Evolutionary conservation across 2,797 vertebrate species (phyloP), one percentile per base, ranked within the genome.

Genomic region (Gymnopithys bicolor): DNA sequence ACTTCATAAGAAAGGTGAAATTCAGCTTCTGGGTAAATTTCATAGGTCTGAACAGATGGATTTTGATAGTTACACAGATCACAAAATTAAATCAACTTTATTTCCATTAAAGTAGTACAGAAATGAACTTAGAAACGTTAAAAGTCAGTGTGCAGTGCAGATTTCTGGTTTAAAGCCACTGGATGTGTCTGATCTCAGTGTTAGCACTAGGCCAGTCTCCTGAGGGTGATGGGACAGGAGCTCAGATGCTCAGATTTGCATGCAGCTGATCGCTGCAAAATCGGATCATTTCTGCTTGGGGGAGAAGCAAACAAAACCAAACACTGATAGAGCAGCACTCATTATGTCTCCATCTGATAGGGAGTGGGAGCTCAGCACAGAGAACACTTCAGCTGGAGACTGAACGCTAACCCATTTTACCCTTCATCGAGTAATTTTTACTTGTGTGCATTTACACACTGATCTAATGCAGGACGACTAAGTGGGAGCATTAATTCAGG

Each of bases 11-110:
- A 94, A 96, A 95, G 89, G 96, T 97, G 81, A 87, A 97, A 91
- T 92, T 95, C 87, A 71, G 87, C 84, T 96, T 93, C 80, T 87
- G 85, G 81, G 55, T 77, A 35, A 60, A 21, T 93, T 93, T 88
- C 77, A 28, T 95, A 94, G 92, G 63, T 92, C 92, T 95, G 95
- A 97, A 94, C 96, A 97, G 96, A 97, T 97, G 95, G 92, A 70
- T 96, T 97, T 97, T 97, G 96, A 96, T 97, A 96, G 96, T 95
- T 97, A 91, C 24, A 33, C 89, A 94, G 96, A 85, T 97, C 91
- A 89, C 90, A 88, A 96, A 97, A 94, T 96, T 95, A 87, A 96
- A 51, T 96, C 93, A 96, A 32, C 91, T 97, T 97, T 94, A 87
- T 93, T 97, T 97, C 97, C 93, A 96, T 95, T 96, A 89, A 96